Evolutionary conservation across 1,140 invertebrate species (phyloP).

Genomic region (Euwallacea similis): DNA sequence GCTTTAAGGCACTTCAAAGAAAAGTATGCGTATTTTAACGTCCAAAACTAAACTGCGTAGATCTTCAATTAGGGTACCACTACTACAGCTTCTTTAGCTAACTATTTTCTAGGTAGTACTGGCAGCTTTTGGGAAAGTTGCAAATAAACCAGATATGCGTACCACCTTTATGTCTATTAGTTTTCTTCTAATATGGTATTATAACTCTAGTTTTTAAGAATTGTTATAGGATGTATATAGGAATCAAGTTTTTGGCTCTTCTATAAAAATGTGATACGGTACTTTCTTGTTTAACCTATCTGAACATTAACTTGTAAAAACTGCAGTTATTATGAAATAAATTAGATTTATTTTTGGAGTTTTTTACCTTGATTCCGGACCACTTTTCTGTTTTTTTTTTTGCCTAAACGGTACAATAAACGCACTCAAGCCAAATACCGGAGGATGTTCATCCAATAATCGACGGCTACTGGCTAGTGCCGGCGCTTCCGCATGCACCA

Average conservation of each 20-base stretch:
- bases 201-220: not conserved
- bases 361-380: not conserved
- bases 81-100: not conserved
- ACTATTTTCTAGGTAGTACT: not conserved
- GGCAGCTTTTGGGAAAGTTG: not conserved
- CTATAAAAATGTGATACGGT: not conserved
- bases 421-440: too few species aligned
- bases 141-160: too few species aligned
- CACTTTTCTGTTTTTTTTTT: too few species aligned
- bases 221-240: conserved; percentile 1
- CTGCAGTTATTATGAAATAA: conserved; percentile 11
- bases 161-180: not conserved
- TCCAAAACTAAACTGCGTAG: not conserved
- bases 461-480: too few species aligned
- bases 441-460: too few species aligned
- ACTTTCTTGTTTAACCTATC: too few species aligned
- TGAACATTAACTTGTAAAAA: conserved; percentile 13
- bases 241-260: not conserved
- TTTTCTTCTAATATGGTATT: not conserved
- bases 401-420: too few species aligned
- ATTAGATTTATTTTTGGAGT: conserved; percentile 29
- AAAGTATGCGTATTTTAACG: not conserved
- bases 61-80: not conserved
- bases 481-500: too few species aligned
- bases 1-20: not conserved